Conservation (phyloP, 2,797 vertebrate genomes). For the Urophycis tenuis region DNA sequence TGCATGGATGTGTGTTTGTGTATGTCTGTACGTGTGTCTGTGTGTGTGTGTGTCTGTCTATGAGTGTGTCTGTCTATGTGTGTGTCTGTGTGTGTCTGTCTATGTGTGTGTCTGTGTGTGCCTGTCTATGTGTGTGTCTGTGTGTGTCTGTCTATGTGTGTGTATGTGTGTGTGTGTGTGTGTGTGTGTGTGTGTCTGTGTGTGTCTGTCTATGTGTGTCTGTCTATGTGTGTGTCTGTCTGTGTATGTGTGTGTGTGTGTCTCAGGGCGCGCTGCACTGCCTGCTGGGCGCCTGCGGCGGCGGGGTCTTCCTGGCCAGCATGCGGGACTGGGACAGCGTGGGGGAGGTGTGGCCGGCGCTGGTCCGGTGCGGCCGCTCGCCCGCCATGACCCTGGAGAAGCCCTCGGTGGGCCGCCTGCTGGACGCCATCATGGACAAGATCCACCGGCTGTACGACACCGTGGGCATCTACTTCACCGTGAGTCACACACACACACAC, state of each 20-base stretch:
- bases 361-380: slow-evolving; percentile 88
- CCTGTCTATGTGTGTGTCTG: too few relatives aligned
- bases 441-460: slow-evolving; percentile 93
- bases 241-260: neutral
- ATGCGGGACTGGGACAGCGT: slow-evolving; percentile 91
- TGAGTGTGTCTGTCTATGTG: too few relatives aligned
- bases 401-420: slow-evolving; percentile 85
- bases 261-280: slow-evolving; percentile 92
- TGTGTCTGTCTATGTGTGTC: neutral
- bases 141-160: too few relatives aligned
- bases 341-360: slow-evolving; percentile 86
- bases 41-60: too few relatives aligned
- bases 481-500: slow-evolving; percentile 58
- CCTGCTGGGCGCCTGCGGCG: slow-evolving; percentile 84
- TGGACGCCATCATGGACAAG: slow-evolving; percentile 90
- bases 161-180: neutral
- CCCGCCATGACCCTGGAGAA: slow-evolving; percentile 89
- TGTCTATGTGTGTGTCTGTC: too few relatives aligned
- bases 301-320: slow-evolving; percentile 78
- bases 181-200: neutral
- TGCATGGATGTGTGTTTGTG: too few relatives aligned
- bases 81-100: too few relatives aligned
- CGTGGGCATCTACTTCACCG: slow-evolving; percentile 85
- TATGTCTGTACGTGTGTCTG: too few relatives aligned
- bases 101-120: too few relatives aligned